A percentile compares a stretch with the other conserved stretches of the same genome.
These are phyloP conservation scores for Mycetomoellerius zeteki DNA, from an alignment of 1,140 invertebrate genomes.

Conservation along the genomic window DNA sequence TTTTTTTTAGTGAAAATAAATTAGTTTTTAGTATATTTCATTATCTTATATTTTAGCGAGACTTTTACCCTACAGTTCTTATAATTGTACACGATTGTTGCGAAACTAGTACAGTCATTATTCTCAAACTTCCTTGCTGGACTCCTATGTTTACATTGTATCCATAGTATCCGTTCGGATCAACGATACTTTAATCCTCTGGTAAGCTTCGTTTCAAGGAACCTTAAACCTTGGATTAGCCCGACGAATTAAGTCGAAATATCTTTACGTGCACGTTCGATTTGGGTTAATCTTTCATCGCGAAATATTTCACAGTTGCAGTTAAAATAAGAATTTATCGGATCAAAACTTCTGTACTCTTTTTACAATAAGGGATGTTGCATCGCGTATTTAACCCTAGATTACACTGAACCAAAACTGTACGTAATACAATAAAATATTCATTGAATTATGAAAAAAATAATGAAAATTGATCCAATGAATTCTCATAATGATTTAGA, in stretches of 20 bases:
- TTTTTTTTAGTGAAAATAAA: background rate
- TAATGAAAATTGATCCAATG: too few relatives aligned
- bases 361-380: background rate
- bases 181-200: slow-evolving; percentile 66
- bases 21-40: background rate
- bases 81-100: slow-evolving; percentile 22
- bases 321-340: background rate
- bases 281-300: slow-evolving; percentile 58
- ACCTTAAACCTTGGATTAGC: slow-evolving; percentile 67
- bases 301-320: background rate
- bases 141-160: slow-evolving; percentile 46
- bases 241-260: slow-evolving; percentile 68
- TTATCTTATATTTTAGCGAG: background rate
- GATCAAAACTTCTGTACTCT: background rate
- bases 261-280: slow-evolving; percentile 55
- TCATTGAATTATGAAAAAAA: too few relatives aligned
- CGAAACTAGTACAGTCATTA: slow-evolving; percentile 43
- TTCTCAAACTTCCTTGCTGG: slow-evolving; percentile 32
- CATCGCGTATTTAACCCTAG: background rate
- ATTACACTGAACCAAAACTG: too few relatives aligned
- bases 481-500: too few relatives aligned
- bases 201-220: slow-evolving; percentile 70
- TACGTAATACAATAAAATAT: too few relatives aligned
- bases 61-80: background rate
- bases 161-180: slow-evolving; percentile 38